Evolutionary conservation across 2,888 invertebrate genomes (phyloP), one percentile per base, ranked within the genome.

Genomic region (Drosophila aldrichi): DNA sequence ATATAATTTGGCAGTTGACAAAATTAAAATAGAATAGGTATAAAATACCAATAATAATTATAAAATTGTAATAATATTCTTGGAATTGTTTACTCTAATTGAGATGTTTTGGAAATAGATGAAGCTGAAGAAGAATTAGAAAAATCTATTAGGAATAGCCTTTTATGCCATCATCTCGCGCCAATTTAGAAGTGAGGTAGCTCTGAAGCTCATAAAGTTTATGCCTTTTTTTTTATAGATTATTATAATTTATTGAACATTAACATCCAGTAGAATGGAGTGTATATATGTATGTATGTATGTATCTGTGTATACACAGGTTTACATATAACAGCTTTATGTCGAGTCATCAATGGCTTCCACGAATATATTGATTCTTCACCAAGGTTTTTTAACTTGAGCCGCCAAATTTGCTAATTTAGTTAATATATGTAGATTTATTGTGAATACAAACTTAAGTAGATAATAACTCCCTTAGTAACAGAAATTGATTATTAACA

Each of bases 271-370:
- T 1, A 7, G 10, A 32, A 12, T 18, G 48, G 32, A 18, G 7
- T 44, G 2, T 9, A 43, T 43, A 14, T 14, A 5, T 20, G 10
- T 5, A 44, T 38, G 8, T 38, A 32, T 12, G 2, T 32, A 49
- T 32, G 10, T 48, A 48, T 48, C n/a, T 10, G 32, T 29, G 29
- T 29, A 48, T 48, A 48, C 7, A 32, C 18, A 32, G 12, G 6
- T 18, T n/a, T n/a, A n/a, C 32, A 49, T 29, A 8, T 48, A 32
- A 18, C 0, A 32, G 18, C 7, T 49, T 49, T 34, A 34, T 34
- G 49, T 8, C n/a, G 32, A 49, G 34, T 49, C 49, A 49, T 49
- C 20, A 14, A 49, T 34, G 4, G 46, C 46, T 46, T 25, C 25
- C 10, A 46, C 9, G 10, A 25, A 34, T 49, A 14, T 34, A 29